phyloP scores from a whole-genome alignment of 2,113 vertebrate genomes.

The Solea solea region DNA sequence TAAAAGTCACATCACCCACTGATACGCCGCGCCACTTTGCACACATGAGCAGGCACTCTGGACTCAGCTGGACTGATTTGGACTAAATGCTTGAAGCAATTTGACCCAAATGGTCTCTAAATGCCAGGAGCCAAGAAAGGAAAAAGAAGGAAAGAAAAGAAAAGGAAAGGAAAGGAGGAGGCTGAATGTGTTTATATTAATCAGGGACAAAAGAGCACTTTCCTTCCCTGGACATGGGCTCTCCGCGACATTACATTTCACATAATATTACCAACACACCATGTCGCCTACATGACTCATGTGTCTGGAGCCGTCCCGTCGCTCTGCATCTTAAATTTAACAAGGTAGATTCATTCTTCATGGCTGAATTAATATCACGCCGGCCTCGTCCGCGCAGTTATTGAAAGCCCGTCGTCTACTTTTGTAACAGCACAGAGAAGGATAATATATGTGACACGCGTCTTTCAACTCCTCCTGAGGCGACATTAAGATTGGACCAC shows the following conservation, averaged over 20 bases:
- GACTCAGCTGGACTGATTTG: conserved; percentile 29
- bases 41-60: conserved; percentile 36
- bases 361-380: conserved; percentile 6
- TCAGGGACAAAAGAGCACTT: conserved; percentile 44
- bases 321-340: conserved; percentile 20
- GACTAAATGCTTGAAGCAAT: conserved; percentile 46
- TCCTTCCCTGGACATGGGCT: conserved; percentile 26
- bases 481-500: conserved; percentile 5
- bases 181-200: conserved; percentile 34
- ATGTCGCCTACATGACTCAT: neutral
- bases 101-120: conserved; percentile 65
- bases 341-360: neutral
- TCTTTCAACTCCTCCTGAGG: conserved; percentile 1
- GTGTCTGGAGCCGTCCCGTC: neutral
- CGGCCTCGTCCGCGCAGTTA: conserved; percentile 9
- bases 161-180: neutral
- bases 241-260: conserved; percentile 32
- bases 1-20: neutral
- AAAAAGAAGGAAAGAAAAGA: too few species aligned
- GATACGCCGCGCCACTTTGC: neutral
- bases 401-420: conserved; percentile 20
- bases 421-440: neutral
- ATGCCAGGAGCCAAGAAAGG: conserved; percentile 43
- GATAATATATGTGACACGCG: neutral
- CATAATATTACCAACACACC: conserved; percentile 1